Evolutionary conservation across 23 tunicate genomes (phyloP).

Genomic region (Aplidium turbinatum): DNA sequence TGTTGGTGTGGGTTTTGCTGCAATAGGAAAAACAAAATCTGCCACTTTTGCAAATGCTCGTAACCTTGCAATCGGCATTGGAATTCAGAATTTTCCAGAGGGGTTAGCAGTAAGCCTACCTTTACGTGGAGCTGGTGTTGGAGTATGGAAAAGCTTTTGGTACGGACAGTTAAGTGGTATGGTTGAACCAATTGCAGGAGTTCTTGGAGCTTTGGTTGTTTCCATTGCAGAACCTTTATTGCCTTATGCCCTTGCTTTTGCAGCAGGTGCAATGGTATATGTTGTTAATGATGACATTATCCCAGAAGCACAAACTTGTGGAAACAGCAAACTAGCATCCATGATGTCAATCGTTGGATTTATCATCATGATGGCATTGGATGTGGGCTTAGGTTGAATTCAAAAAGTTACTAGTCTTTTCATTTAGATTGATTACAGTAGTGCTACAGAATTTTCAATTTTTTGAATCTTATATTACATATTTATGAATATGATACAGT

Average conservation of each 20-base stretch:
- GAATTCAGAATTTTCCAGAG: conserved; percentile 98
- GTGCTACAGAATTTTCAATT: too few relatives aligned
- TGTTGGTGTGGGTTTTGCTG: conserved; percentile 96
- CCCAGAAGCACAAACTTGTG: conserved; percentile 90
- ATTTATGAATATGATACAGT: too few relatives aligned
- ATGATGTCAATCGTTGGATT: conserved; percentile 86
- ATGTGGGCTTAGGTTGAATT: conserved; percentile 83
- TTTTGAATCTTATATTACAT: too few relatives aligned
- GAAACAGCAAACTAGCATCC: conserved; percentile 90
- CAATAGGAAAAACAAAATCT: conserved; percentile 78
- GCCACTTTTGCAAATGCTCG: conserved; percentile 87
- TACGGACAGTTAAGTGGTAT: conserved; percentile 97
- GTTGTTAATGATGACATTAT: conserved; percentile 97
- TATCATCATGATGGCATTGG: conserved; percentile 93
- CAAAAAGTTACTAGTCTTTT: background rate
- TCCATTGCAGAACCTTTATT: conserved; percentile 72
- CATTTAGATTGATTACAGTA: too few relatives aligned
- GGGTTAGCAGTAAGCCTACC: conserved; percentile 97
- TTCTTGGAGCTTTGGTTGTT: conserved; percentile 78
- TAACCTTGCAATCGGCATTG: conserved; percentile 89
- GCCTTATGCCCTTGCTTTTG: conserved; percentile 95
- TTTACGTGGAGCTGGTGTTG: conserved; percentile 85
- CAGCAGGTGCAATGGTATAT: conserved; percentile 92
- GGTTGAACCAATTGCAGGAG: conserved; percentile 99
- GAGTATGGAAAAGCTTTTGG: conserved; percentile 82